Conservation (phyloP, 2,797 vertebrate species). For the Chiroxiphia lanceolata region DNA sequence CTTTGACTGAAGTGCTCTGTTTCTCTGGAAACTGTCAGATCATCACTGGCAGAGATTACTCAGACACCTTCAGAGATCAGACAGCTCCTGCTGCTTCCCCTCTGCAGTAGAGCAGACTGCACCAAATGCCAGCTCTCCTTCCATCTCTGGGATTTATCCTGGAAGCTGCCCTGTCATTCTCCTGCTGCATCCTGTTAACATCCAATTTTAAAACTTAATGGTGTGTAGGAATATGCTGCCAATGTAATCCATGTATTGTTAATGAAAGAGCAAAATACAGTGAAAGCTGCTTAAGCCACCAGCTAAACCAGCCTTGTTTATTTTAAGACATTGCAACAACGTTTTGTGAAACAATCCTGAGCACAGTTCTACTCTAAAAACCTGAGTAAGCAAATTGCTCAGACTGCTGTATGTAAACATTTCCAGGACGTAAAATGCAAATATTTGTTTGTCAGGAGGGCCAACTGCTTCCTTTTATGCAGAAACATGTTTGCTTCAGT, state of each 20-base stretch:
- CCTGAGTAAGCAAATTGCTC: background rate
- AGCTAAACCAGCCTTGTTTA: background rate
- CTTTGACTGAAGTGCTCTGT: background rate
- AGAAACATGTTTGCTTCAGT: background rate
- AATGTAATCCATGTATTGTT: background rate
- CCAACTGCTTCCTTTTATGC: background rate
- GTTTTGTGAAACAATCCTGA: background rate
- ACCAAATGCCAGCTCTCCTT: background rate
- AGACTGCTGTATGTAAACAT: background rate
- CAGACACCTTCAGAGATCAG: background rate
- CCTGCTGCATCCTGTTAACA: background rate
- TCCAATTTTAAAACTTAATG: background rate
- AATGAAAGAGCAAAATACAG: background rate
- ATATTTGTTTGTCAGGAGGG: background rate
- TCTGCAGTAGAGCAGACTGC: background rate
- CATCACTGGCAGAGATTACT: background rate
- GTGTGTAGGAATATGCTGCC: background rate
- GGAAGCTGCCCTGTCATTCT: background rate
- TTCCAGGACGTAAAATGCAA: background rate
- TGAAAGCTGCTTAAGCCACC: background rate
- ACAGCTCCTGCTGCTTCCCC: background rate
- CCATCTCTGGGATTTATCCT: background rate
- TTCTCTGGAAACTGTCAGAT: slow-evolving; percentile 43
- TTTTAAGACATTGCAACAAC: background rate
- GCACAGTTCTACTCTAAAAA: background rate